Base-by-base conservation (phyloP, 2,113 vertebrate species). In the Leptocoma aspasia region DNA sequence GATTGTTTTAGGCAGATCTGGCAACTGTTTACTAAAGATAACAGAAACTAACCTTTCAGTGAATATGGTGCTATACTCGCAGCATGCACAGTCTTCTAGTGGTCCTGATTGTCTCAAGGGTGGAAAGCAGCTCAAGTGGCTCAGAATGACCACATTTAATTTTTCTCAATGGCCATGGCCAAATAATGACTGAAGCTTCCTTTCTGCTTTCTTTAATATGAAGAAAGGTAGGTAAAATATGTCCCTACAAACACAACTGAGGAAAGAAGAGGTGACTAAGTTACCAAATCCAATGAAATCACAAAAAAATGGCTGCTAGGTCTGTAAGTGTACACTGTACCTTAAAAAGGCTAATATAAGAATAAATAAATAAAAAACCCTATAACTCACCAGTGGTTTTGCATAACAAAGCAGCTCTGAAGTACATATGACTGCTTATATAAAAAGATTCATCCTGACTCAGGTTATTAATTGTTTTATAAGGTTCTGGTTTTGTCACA, bases 11-110 rank as follows among this genome's bases (percentile, higher is more conserved):
- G 80, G 47, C 57, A 70, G 53, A 87, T 76, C 16, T 87, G 70
- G 49, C 39, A 94, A 95, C 44, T 13, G n/a, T 75, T 94, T 91
- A 85, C 63, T 89, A 68, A 90, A 84, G 35, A 78, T 44, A 93
- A 47, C 10, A 88, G 33, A 81, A 94, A 30, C 35, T 70, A 95
- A 86, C 28, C 39, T 42, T 85, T 89, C 61, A 87, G 23, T 85
- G 70, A 87, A 82, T 53, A 39, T 16, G 20, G 5, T 35, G 42
- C 47, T 80, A 23, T 44, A 37, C 5, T 66, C 8, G 80, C n/a
- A 60, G 31, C 21, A 22, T 31, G 13, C 8, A 69, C 6, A 21
- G 31, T 60, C 30, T 63, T 39, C 42, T 35, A 50, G 44, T n/a
- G 19, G 16, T 78, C 71, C 28, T n/a, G 45, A 27, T 2, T 17